Conservation (phyloP, 2,888 invertebrate species). For the Cephus sareptanus region DNA sequence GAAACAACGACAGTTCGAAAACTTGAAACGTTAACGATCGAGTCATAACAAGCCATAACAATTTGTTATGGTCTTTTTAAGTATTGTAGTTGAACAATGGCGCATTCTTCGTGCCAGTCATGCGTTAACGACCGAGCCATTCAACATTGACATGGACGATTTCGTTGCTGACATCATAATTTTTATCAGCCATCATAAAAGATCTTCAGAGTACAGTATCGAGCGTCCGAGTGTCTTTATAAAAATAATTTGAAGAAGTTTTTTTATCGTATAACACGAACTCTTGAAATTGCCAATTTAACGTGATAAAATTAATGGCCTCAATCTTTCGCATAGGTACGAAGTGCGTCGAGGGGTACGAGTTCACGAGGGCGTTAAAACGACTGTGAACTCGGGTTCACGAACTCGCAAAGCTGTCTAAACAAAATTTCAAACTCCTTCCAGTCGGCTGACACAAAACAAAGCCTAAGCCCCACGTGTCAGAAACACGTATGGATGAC, state of each 20-base stretch:
- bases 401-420: constrained; percentile 16
- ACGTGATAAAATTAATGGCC: background rate
- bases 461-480: constrained; percentile 25
- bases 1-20: background rate
- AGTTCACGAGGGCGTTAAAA: background rate
- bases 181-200: background rate
- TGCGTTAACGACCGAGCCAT: background rate
- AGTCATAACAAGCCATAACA: background rate
- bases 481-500: constrained; percentile 12
- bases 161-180: background rate
- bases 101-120: background rate
- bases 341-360: background rate
- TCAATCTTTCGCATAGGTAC: background rate
- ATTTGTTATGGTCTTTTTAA: background rate
- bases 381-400: background rate
- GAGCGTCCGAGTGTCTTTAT: background rate
- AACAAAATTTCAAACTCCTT: constrained; percentile 31
- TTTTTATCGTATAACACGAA: background rate
- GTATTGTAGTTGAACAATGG: background rate
- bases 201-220: background rate
- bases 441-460: constrained; percentile 25
- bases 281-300: background rate
- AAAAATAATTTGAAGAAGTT: background rate
- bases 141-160: background rate
- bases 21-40: background rate